Percentiles rank a stretch among this genome's conserved stretches.
These are phyloP conservation scores for Phocides pigmalion DNA, from an alignment of 1,140 invertebrate genomes.

Conservation along the genomic window DNA sequence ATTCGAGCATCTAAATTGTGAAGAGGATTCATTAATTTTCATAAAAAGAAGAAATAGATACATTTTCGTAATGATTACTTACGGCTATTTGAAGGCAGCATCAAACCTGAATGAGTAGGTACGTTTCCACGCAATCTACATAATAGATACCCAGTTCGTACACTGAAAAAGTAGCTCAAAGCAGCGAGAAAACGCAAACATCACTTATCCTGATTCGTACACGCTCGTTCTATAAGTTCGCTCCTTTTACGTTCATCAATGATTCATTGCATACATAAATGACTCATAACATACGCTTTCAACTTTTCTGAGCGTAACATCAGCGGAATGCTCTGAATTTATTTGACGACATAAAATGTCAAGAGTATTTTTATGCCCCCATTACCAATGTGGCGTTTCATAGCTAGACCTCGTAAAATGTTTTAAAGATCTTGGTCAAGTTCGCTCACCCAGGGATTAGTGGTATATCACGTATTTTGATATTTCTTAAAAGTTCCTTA, in stretches of 20 bases:
- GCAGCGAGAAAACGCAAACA: slow-evolving; percentile 24
- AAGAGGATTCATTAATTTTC: too few relatives aligned
- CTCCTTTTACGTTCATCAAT: slow-evolving; percentile 30
- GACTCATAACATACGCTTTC: slow-evolving; percentile 25
- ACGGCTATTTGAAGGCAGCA: neutral
- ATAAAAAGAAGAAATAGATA: neutral
- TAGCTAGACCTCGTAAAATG: too few relatives aligned
- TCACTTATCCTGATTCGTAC: slow-evolving; percentile 30
- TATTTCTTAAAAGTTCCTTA: too few relatives aligned
- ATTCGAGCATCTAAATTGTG: neutral
- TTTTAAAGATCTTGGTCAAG: too few relatives aligned
- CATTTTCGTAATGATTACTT: neutral
- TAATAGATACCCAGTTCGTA: slow-evolving; percentile 18
- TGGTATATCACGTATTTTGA: too few relatives aligned
- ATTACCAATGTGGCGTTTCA: neutral
- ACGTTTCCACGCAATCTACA: slow-evolving; percentile 8
- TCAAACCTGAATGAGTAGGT: neutral
- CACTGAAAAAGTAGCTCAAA: slow-evolving; percentile 9
- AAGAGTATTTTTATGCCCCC: slow-evolving; percentile 1
- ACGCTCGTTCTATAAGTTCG: neutral
- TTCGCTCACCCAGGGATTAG: too few relatives aligned
- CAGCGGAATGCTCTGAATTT: slow-evolving; percentile 24
- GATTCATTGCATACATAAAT: slow-evolving; percentile 30
- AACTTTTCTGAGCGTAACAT: slow-evolving; percentile 15
- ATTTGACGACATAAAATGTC: slow-evolving; percentile 11